Conservation (phyloP, 1,140 invertebrate genomes). For the Lasaia peninsularis region DNA sequence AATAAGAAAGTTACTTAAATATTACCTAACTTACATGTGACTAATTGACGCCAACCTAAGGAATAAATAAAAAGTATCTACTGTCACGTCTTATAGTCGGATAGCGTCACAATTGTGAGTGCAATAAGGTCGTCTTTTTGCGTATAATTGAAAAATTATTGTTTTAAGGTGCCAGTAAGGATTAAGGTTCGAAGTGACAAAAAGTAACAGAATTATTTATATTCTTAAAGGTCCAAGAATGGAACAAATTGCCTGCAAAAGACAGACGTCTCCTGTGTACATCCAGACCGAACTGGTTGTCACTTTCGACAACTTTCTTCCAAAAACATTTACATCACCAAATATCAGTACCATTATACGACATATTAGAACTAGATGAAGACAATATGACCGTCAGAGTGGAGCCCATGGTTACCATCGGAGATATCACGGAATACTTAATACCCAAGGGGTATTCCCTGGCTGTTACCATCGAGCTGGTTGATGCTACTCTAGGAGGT, state of each 20-base stretch:
- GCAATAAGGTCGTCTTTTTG: too few species aligned
- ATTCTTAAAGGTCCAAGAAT: slow-evolving; percentile 71
- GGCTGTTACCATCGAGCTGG: slow-evolving; percentile 88
- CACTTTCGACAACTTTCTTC: slow-evolving; percentile 82
- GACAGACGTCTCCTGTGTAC: slow-evolving; percentile 80
- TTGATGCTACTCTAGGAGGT: slow-evolving; percentile 87
- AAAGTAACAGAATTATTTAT: too few species aligned
- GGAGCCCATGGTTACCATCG: slow-evolving; percentile 90
- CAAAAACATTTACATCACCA: slow-evolving; percentile 81
- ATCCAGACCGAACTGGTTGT: slow-evolving; percentile 82
- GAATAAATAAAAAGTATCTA: too few species aligned
- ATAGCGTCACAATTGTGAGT: too few species aligned
- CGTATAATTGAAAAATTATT: too few species aligned
- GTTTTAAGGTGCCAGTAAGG: too few species aligned
- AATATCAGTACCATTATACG: slow-evolving; percentile 80
- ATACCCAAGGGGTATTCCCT: slow-evolving; percentile 87
- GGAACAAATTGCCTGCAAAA: slow-evolving; percentile 76
- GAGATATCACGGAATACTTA: slow-evolving; percentile 85
- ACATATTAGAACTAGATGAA: slow-evolving; percentile 84
- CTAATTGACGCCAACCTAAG: too few species aligned
- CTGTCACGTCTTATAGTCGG: too few species aligned
- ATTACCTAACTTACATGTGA: too few species aligned
- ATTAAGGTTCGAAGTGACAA: too few species aligned
- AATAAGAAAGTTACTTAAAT: too few species aligned
- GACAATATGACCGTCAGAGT: slow-evolving; percentile 82